A percentile compares a stretch with the other conserved stretches of the same genome.
Conservation (phyloP, 2,888 invertebrate species). For the Cantharis nigra region DNA sequence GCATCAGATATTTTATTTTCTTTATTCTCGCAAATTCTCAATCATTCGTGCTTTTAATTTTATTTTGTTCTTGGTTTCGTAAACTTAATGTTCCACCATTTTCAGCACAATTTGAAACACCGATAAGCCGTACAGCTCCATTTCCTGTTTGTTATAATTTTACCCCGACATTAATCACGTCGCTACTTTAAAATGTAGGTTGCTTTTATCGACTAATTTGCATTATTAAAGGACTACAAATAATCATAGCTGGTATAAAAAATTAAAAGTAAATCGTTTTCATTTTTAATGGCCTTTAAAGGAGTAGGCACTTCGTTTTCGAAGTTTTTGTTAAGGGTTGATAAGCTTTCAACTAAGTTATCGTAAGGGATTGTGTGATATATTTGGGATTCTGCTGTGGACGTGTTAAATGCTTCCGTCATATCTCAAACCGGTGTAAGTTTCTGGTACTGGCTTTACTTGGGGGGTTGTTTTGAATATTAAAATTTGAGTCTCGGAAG, state of each 20-base stretch:
- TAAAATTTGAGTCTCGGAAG: not conserved
- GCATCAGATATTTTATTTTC: not conserved
- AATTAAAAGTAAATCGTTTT: not conserved
- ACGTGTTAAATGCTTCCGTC: slow-evolving; percentile 3
- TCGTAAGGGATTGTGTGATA: slow-evolving; percentile 2
- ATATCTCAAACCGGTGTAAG: not conserved
- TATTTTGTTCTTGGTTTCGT: not conserved
- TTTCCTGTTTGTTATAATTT: not conserved
- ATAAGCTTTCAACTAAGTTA: not conserved
- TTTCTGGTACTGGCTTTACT: not conserved
- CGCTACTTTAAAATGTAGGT: not conserved
- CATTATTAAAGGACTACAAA: not conserved
- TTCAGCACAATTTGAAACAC: not conserved
- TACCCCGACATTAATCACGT: not conserved
- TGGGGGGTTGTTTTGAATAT: not conserved
- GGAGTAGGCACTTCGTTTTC: not conserved
- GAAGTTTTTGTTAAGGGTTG: not conserved
- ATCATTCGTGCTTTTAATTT: not conserved
- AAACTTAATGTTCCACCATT: not conserved
- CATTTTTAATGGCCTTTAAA: not conserved
- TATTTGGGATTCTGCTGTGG: slow-evolving; percentile 9
- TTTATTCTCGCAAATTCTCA: not conserved
- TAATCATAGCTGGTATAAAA: not conserved
- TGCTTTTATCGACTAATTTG: not conserved
- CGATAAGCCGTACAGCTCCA: not conserved